Conservation (phyloP, 2,113 vertebrate genomes). For the rat (Rattus norvegicus) region GRCr8 NC_086036.1:71906501-71907000, state of each 20-base stretch:
- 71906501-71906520: constrained; percentile 17
- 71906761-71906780: neutral
- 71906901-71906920: neutral
- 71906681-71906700: neutral
- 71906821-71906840: neutral
- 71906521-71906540: neutral
- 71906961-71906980: neutral
- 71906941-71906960: neutral
- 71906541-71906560: neutral
- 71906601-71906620: constrained; percentile 21
- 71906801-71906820: neutral
- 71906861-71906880: neutral
- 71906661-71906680: neutral
- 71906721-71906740: neutral
- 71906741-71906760: neutral
- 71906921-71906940: constrained; percentile 37
- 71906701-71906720: neutral
- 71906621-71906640: neutral
- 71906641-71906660: too few relatives aligned
- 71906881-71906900: neutral
- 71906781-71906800: neutral
- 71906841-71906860: neutral
- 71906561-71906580: constrained; percentile 16
- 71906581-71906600: neutral
- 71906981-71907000: neutral